A percentile compares a stretch with the other conserved stretches of the same genome.
These are phyloP conservation scores for Hemithea aestivaria DNA, from an alignment of 2,888 invertebrate species.

Conservation along the genomic window DNA sequence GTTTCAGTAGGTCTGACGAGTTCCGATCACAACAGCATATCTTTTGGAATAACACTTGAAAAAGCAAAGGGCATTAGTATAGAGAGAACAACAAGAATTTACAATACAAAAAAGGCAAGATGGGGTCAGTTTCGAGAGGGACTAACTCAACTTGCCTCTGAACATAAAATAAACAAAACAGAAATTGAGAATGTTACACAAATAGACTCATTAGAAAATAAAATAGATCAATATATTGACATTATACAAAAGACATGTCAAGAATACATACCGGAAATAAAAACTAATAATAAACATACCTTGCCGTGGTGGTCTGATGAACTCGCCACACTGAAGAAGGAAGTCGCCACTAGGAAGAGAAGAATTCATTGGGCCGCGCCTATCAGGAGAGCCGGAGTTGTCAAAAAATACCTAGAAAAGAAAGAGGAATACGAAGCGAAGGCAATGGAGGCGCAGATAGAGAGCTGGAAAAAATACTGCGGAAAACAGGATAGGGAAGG, in stretches of 20 bases:
- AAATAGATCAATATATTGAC: background rate
- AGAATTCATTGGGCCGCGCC: too few species aligned
- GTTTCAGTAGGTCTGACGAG: too few species aligned
- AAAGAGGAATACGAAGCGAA: too few species aligned
- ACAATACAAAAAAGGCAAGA: background rate
- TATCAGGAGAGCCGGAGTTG: background rate
- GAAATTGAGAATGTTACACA: background rate
- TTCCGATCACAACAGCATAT: too few species aligned
- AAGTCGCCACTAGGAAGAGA: background rate
- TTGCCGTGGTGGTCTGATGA: too few species aligned
- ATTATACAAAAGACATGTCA: background rate
- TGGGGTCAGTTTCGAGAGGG: background rate
- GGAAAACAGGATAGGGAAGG: too few species aligned
- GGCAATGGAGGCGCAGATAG: background rate
- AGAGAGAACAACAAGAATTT: background rate
- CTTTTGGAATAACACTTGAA: too few species aligned
- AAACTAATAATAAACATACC: background rate
- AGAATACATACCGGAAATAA: background rate
- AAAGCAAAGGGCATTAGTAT: background rate
- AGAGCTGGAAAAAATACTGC: too few species aligned
- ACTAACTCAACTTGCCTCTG: too few species aligned
- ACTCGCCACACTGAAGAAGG: background rate
- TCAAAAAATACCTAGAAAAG: too few species aligned
- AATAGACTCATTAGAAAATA: too few species aligned
- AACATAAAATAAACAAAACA: background rate